phyloP scores from a whole-genome alignment of 2,797 vertebrate species.

The Vireo griseus region DNA sequence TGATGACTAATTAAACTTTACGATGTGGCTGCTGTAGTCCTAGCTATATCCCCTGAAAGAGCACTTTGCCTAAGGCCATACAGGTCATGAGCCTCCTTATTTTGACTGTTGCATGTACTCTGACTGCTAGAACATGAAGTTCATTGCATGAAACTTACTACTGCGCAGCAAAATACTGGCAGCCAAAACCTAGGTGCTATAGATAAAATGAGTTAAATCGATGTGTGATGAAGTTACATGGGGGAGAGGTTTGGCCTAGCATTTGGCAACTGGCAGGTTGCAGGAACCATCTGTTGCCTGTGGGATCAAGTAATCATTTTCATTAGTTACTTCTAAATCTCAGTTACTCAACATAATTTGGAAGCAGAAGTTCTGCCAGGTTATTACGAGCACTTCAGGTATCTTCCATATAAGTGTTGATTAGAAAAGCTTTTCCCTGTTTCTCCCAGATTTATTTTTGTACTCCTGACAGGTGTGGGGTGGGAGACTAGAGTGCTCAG shows the following conservation, averaged over 20 bases:
- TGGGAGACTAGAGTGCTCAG: conserved; percentile 18
- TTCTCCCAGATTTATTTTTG: conserved; percentile 13
- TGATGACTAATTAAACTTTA: conserved; percentile 15
- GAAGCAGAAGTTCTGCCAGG: conserved; percentile 44
- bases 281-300: conserved; percentile 33
- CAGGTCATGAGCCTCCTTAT: neutral
- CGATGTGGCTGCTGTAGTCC: neutral
- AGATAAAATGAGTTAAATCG: conserved; percentile 40
- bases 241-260: conserved; percentile 29
- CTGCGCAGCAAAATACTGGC: neutral
- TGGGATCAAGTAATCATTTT: conserved; percentile 32
- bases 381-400: conserved; percentile 23
- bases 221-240: neutral
- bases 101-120: neutral
- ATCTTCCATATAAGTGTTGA: neutral
- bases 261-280: conserved; percentile 41
- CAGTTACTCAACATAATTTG: neutral
- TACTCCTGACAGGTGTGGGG: conserved; percentile 14
- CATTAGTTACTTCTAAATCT: conserved; percentile 36
- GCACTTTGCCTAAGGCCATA: neutral
- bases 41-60: neutral
- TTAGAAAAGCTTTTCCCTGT: neutral
- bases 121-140: neutral
- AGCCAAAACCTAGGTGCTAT: neutral
- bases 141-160: neutral